Percentiles rank a stretch among this genome's conserved stretches.
Evolutionary conservation across 2,888 invertebrate species (phyloP).

Genomic region (Euzetes globulus): DNA sequence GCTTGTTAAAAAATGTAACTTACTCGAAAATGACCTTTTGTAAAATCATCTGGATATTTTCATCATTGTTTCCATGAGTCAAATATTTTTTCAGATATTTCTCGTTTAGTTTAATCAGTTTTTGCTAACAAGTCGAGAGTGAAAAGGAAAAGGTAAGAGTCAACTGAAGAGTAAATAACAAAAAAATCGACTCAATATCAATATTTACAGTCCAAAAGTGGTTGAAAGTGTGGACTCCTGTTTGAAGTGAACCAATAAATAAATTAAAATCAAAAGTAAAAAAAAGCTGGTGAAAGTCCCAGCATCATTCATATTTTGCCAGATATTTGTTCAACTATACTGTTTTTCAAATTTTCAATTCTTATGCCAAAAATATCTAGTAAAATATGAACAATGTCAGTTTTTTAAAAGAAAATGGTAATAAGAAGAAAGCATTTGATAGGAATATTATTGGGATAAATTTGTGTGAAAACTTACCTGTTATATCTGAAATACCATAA

Average conservation of each 20-base stretch:
- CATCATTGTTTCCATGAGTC: background rate
- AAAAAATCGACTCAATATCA: background rate
- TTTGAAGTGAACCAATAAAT: background rate
- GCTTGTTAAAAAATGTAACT: too few relatives aligned
- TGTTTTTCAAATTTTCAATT: too few relatives aligned
- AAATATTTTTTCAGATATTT: conserved; percentile 10
- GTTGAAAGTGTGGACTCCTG: conserved; percentile 18
- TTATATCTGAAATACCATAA: background rate
- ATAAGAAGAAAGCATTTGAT: too few relatives aligned
- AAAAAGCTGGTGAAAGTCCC: too few relatives aligned
- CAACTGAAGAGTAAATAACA: background rate
- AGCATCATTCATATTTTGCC: too few relatives aligned
- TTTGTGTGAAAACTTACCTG: background rate
- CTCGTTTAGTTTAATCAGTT: background rate
- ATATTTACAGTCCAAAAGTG: background rate
- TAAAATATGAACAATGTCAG: too few relatives aligned
- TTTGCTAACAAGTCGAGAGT: background rate
- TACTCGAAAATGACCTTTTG: conserved; percentile 12
- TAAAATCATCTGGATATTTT: background rate
- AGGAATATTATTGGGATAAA: background rate
- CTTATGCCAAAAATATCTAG: too few relatives aligned
- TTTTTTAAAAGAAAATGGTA: too few relatives aligned
- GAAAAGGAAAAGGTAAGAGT: background rate
- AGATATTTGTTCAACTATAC: too few relatives aligned
- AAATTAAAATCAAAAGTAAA: too few relatives aligned